Evolutionary conservation across 2,113 vertebrate genomes (phyloP).

Genomic region (Sinosuthora webbiana): DNA sequence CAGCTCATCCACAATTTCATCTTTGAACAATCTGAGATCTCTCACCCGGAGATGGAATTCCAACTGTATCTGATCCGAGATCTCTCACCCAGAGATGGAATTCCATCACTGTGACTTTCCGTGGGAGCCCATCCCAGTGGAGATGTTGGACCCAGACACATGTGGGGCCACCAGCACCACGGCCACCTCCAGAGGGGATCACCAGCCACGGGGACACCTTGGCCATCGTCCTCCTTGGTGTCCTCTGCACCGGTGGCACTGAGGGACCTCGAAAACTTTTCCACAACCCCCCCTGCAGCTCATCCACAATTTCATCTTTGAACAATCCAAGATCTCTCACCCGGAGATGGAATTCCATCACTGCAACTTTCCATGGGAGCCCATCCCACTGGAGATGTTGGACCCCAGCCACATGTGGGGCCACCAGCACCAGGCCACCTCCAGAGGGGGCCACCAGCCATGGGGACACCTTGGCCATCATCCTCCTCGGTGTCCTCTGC

Average conservation of each 20-base stretch:
- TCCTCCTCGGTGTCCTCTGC: neutral
- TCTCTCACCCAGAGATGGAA: neutral
- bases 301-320: accelerated
- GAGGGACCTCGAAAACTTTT: too few species aligned
- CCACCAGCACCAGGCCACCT: neutral
- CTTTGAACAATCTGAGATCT: too few species aligned
- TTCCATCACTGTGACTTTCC: neutral
- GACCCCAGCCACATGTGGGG: accelerated
- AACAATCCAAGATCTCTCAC: accelerated
- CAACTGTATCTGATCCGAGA: accelerated
- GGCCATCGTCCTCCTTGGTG: too few species aligned
- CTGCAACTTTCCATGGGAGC: too few species aligned
- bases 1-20: too few species aligned
- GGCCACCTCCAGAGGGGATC: neutral
- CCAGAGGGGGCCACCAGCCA: neutral
- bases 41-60: too few species aligned
- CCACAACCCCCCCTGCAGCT: neutral
- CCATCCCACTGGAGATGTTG: neutral
- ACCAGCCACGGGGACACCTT: neutral
- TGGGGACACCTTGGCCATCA: neutral
- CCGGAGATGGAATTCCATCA: neutral
- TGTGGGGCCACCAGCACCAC: neutral
- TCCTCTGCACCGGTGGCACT: too few species aligned
- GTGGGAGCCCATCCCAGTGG: neutral
- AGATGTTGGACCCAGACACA: neutral